Conservation (phyloP, 1,140 invertebrate species). For the Tribolium castaneum region DNA sequence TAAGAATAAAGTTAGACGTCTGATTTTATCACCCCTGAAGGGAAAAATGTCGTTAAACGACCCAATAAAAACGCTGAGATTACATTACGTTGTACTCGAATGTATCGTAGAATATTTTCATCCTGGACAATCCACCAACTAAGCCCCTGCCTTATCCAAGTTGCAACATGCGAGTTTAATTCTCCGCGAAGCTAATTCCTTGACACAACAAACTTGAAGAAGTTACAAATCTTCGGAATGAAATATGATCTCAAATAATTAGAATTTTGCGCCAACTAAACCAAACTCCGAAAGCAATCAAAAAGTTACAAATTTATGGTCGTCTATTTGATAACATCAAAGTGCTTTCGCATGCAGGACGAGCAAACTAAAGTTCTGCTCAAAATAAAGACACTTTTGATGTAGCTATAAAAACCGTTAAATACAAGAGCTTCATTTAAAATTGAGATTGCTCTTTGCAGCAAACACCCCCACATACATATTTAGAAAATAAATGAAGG, state of each 20-base stretch:
- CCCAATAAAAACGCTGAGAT: background rate
- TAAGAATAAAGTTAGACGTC: background rate
- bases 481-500: no score
- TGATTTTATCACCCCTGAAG: background rate
- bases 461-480: no score
- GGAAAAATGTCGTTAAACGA: slow-evolving; percentile 7
- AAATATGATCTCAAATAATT: slow-evolving; percentile 6
- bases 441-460: background rate
- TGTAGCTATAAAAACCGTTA: background rate
- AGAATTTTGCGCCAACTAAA: background rate
- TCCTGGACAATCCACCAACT: no score
- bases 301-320: background rate
- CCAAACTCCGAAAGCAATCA: background rate
- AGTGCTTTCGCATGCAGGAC: background rate
- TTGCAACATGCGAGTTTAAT: no score
- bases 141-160: no score
- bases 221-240: background rate
- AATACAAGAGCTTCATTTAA: background rate
- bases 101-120: no score
- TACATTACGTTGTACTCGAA: no score
- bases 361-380: background rate
- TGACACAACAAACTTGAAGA: background rate
- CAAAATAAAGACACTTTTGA: background rate
- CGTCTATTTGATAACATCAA: background rate
- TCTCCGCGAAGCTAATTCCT: background rate